Evolutionary conservation across 2,888 invertebrate species (phyloP).

Genomic region (Microctonus aethiopoides): DNA sequence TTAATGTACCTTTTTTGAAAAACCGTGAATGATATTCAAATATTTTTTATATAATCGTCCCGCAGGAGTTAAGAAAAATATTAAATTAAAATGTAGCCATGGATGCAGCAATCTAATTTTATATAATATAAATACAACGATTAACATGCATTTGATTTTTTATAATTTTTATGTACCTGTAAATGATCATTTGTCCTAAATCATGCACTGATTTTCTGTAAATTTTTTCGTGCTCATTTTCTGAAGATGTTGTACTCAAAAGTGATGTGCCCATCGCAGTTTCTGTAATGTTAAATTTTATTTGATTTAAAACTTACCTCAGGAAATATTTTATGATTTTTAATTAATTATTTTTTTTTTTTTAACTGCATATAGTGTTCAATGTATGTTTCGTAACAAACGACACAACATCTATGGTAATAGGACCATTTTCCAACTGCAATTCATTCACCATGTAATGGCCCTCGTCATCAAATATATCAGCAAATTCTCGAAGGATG

Average conservation of each 20-base stretch:
- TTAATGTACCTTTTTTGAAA: conserved; percentile 35
- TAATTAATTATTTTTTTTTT: conserved; percentile 40
- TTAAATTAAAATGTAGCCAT: conserved; percentile 36
- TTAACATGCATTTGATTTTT: neutral
- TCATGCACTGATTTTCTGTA: conserved; percentile 36
- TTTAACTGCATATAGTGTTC: conserved; percentile 78
- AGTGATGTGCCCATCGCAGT: conserved; percentile 40
- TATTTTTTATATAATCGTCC: conserved; percentile 24
- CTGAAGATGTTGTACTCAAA: conserved; percentile 11
- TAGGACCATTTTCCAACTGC: conserved; percentile 46
- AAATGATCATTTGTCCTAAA: conserved; percentile 32
- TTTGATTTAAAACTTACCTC: neutral
- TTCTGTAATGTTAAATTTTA: conserved; percentile 26
- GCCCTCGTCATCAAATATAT: conserved; percentile 66
- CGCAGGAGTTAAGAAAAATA: conserved; percentile 29
- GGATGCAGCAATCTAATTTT: conserved; percentile 35
- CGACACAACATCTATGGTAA: conserved; percentile 68
- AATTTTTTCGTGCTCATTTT: conserved; percentile 28
- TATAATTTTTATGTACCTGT: conserved; percentile 24
- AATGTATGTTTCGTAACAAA: conserved; percentile 73
- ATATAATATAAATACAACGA: neutral
- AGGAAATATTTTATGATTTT: neutral
- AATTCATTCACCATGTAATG: conserved; percentile 59
- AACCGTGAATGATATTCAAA: conserved; percentile 34
- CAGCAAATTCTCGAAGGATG: conserved; percentile 68